These are phyloP conservation scores for Chelonus insularis DNA, from an alignment of 1,140 invertebrate species.

Conservation along the genomic window DNA sequence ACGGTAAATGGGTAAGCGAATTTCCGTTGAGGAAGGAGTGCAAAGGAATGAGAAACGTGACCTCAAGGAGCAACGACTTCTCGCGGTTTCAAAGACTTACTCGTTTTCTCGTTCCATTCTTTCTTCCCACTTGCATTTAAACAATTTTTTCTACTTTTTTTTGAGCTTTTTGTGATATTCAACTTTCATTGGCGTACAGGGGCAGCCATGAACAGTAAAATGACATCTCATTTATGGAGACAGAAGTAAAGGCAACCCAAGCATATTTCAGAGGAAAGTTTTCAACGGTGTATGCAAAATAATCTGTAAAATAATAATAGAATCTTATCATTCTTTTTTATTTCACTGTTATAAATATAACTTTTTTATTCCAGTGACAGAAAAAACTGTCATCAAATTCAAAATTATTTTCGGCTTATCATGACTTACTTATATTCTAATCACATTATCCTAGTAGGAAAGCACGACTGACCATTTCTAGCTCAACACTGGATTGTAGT, in stretches of 20 bases:
- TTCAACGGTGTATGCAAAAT: no score
- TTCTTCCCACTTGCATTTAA: background rate
- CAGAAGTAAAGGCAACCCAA: background rate
- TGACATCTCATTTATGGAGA: background rate
- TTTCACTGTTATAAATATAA: no score
- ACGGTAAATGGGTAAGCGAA: conserved; percentile 15
- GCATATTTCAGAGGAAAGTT: no score
- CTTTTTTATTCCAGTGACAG: no score
- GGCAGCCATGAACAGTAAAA: background rate
- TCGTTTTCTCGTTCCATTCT: background rate
- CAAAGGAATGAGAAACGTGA: conserved; percentile 19
- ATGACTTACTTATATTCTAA: no score
- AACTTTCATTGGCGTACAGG: background rate
- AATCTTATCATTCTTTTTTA: no score
- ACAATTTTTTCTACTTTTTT: background rate
- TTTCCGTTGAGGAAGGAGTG: background rate
- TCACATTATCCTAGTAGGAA: no score
- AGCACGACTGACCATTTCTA: no score
- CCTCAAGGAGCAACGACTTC: conserved; percentile 6
- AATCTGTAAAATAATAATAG: no score
- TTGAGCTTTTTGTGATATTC: background rate
- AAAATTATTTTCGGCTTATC: no score
- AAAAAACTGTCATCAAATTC: no score
- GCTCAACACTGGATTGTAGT: no score
- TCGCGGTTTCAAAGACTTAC: background rate